Base-by-base conservation (phyloP, 2,888 invertebrate genomes). In the Drosophila pegasa region DNA sequence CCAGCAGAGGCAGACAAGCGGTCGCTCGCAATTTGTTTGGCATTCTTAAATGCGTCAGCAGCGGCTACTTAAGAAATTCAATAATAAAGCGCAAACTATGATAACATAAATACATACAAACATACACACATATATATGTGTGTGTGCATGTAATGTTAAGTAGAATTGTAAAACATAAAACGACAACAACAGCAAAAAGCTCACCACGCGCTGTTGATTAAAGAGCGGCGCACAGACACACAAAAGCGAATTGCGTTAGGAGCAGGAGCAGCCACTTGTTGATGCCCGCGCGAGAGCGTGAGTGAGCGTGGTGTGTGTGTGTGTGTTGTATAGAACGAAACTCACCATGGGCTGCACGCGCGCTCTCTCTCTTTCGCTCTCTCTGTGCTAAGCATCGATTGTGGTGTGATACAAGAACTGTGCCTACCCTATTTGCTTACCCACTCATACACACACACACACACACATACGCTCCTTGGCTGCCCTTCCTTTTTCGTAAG, bases 1-100 rank as follows among this genome's bases (percentile, higher is more conserved):
- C 4, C 45, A 57, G 31, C 40, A 51, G 41, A 54, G 61, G 57
- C 55, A 66, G 60, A 52, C 58, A 59, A 57, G 38, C 61, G 52
- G 62, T 60, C 66, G 57, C 52, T 61, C 67, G 58, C 57, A 59
- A 58, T 75, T 45, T 82, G 54, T 64, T 86, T 80, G 61, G 64
- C 64, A 58, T 77, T 77, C 64, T 71, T 67, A 76, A 54, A 88
- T 83, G 88, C 88, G 82, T 82, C 87, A 82, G 62, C 52, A 35
- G 43, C 64, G 45, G 40, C 64, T 38, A 66, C 76, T 64, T 67
- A 52, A 83, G 88, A 88, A 83, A 83, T 83, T 83, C 88, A 88
- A 83, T 83, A 83, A 72, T 69, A 70, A 79, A 81, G 78, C 56
- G 82, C 69, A 81, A 56, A 81, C 65, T 78, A 70, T 78, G 85